These are phyloP conservation scores for Anoplius nigerrimus DNA, from an alignment of 2,888 invertebrate species.

Conservation along the genomic window DNA sequence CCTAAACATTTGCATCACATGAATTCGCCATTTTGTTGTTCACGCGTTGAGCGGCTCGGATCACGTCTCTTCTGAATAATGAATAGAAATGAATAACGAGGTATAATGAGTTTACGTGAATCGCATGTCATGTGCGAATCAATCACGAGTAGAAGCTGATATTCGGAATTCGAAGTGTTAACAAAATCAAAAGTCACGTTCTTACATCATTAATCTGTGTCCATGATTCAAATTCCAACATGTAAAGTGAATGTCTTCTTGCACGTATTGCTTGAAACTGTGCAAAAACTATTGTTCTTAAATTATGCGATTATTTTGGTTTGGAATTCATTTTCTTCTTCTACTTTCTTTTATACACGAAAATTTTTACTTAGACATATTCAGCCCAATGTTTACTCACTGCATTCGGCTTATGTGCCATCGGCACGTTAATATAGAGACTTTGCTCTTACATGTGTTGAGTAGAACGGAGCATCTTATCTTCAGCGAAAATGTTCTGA, in stretches of 20 bases:
- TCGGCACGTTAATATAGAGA: conserved; percentile 31
- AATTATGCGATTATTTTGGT: not conserved
- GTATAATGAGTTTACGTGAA: too few species aligned
- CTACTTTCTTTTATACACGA: conserved; percentile 24
- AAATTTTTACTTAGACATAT: conserved; percentile 7
- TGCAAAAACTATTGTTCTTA: conserved; percentile 28
- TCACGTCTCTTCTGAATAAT: not conserved
- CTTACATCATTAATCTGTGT: too few species aligned
- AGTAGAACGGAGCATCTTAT: conserved; percentile 41
- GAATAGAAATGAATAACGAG: not conserved
- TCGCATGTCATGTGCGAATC: too few species aligned
- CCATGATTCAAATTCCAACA: not conserved
- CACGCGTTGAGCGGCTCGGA: not conserved
- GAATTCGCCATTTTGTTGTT: not conserved
- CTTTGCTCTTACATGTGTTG: conserved; percentile 51
- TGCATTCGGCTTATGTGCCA: conserved; percentile 29
- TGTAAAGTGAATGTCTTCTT: not conserved
- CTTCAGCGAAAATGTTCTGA: conserved; percentile 16
- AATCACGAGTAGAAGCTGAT: too few species aligned
- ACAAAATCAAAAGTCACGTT: too few species aligned
- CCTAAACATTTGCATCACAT: not conserved
- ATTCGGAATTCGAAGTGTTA: too few species aligned
- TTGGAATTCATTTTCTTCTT: not conserved
- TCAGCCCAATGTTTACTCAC: conserved; percentile 10
- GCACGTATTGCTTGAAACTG: not conserved